Conservation (phyloP, 2,888 invertebrate species). For the Habroteleia sp. region DNA sequence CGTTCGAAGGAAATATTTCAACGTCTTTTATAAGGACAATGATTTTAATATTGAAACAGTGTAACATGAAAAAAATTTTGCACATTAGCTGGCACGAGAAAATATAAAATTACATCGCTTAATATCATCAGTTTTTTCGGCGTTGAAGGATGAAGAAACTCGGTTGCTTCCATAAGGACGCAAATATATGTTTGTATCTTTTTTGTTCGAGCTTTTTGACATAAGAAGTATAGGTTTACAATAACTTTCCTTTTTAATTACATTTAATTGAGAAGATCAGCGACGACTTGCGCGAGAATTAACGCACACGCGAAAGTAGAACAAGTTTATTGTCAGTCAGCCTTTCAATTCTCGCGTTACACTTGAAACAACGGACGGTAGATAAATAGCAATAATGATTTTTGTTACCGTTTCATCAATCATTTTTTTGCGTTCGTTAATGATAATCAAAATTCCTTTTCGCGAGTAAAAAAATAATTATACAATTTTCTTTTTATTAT, state of each 20-base stretch:
- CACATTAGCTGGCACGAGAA: not conserved
- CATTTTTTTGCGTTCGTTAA: no score
- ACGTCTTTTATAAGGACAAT: conserved; percentile 5
- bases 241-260: conserved; percentile 3
- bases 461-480: no score
- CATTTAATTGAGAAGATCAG: not conserved
- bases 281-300: conserved; percentile 10
- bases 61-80: not conserved
- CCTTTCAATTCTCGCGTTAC: no score
- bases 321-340: conserved; percentile 49
- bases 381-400: no score
- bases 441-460: no score
- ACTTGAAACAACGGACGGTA: no score
- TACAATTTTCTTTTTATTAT: no score
- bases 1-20: conserved; percentile 16
- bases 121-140: not conserved
- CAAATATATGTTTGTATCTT: no score
- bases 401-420: no score
- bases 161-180: not conserved
- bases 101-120: conserved; percentile 2
- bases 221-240: not conserved
- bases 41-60: conserved; percentile 4
- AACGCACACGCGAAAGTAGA: conserved; percentile 37
- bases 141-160: conserved; percentile 3
- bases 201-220: no score